phyloP scores from a whole-genome alignment of 2,888 invertebrate species.

The Lithosia quadra region DNA sequence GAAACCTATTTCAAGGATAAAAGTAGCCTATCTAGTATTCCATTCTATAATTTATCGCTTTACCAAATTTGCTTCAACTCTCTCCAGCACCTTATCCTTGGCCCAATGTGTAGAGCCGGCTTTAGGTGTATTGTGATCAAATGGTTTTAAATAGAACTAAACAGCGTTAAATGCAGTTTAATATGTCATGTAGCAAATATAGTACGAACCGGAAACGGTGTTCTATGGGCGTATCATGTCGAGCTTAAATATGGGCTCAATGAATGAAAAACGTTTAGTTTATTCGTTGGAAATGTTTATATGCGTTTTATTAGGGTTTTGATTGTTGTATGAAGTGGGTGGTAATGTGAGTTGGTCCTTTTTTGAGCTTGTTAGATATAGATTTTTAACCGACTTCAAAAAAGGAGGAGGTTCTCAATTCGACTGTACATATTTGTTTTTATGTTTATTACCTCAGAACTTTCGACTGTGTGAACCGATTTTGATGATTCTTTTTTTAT shows the following conservation, averaged over 20 bases:
- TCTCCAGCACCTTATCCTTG: background rate
- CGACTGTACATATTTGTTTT: too few relatives aligned
- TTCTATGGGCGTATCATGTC: slow-evolving; percentile 18
- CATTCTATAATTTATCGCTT: background rate
- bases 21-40: too few relatives aligned
- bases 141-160: slow-evolving; percentile 13
- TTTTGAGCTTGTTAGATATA: background rate
- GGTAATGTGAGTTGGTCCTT: slow-evolving; percentile 5
- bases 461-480: too few relatives aligned
- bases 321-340: background rate
- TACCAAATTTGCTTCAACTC: too few relatives aligned
- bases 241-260: slow-evolving; percentile 2
- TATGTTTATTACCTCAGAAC: too few relatives aligned
- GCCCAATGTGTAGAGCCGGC: background rate
- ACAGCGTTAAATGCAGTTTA: slow-evolving; percentile 44
- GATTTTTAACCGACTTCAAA: background rate
- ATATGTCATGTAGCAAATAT: slow-evolving; percentile 23
- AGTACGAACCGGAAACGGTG: slow-evolving; percentile 21
- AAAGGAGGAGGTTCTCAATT: too few relatives aligned
- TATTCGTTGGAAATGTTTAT: background rate
- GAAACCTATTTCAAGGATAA: too few relatives aligned
- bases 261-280: slow-evolving; percentile 6
- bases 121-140: slow-evolving; percentile 27
- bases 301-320: background rate
- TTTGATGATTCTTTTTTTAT: too few relatives aligned